Conservation (phyloP, 2,797 vertebrate genomes). For the Melanogrammus aeglefinus region DNA sequence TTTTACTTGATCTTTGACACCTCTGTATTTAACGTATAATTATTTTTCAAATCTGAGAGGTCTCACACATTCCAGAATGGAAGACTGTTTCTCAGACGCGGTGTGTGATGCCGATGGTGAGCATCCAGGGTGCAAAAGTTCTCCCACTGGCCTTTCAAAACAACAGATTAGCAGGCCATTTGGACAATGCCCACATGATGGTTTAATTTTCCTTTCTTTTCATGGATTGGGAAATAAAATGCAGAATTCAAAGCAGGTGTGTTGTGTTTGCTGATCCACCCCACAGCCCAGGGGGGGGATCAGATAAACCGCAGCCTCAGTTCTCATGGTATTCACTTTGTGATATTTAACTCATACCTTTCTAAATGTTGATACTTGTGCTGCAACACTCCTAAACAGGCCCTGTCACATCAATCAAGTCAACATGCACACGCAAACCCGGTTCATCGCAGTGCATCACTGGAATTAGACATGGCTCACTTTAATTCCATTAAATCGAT, state of each 20-base stretch:
- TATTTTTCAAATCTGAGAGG: neutral
- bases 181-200: neutral
- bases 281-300: neutral
- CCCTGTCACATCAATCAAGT: neutral
- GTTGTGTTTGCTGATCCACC: neutral
- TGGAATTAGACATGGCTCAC: slow-evolving; percentile 26
- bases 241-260: neutral
- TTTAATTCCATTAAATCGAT: slow-evolving; percentile 23
- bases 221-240: neutral
- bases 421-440: neutral
- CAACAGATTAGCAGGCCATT: neutral
- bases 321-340: neutral
- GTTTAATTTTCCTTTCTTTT: neutral
- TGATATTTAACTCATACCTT: slow-evolving; percentile 1
- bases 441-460: slow-evolving; percentile 11
- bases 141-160: neutral
- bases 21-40: neutral
- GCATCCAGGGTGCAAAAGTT: neutral
- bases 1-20: neutral
- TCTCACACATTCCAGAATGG: neutral
- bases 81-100: neutral
- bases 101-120: neutral
- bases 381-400: neutral
- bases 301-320: neutral
- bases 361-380: neutral